Evolutionary conservation across 2,888 invertebrate species (phyloP), one percentile per base, ranked within the genome.

Genomic region (Eupeodes latifasciatus): DNA sequence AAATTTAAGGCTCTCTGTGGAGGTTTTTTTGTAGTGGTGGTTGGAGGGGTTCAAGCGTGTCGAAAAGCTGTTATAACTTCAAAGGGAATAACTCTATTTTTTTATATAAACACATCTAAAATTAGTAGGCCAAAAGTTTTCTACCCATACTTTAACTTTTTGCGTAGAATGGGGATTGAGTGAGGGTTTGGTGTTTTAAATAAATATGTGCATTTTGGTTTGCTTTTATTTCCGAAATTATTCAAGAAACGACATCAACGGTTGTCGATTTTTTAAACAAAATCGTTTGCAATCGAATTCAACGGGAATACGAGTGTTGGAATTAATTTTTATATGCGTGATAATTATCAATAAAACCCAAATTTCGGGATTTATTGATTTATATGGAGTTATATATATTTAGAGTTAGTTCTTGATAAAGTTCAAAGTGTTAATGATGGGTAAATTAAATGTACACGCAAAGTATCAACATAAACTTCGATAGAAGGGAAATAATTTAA

Each of bases 11-110:
- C 69, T 36, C 1, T 3, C 16, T 6, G 44, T 44, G 44, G 44
- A 10, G 55, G 55, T 19, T 10, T 4, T 19, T n/a, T 6, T 27
- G 27, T 27, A 27, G 27, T 1, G 27, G 27, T 3, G 1, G 27
- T 27, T 27, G 27, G 27, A 27, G 27, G n/a, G 57, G 51, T 59
- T 16, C 51, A 74, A 79, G 79, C 83, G 78, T 83, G 83, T 78
- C 79, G 61, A 74, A 79, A 47, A 27, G 61, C 61, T 74, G 66
- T 83, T 72, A 77, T 27, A 59, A 74, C 53, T 59, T 53, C 59
- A 47, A 44, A 53, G 72, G n/a, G 10, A 67, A 61, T 71, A 40
- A 69, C 19, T 69, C 67, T 51, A 57, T 36, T 19, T 49, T 47
- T 36, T 2, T 47, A 74, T 49, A 44, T 53, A n/a, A 34, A 36